Evolutionary conservation across 1,140 invertebrate species (phyloP), one percentile per base, ranked within the genome.

Genomic region (Nephotettix cincticeps): DNA sequence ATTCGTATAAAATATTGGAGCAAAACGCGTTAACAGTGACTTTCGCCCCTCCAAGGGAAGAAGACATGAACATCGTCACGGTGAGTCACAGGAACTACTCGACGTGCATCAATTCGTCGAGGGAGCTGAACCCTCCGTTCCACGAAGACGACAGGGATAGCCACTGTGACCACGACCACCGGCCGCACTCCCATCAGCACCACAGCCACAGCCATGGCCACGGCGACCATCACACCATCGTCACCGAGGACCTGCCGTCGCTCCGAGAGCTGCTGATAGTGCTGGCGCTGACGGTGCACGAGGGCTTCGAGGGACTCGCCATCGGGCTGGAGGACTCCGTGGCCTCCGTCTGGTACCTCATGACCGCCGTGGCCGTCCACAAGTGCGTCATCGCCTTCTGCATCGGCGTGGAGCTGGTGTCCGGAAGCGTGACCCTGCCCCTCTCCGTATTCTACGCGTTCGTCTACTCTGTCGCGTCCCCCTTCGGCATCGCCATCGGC

Each of bases 231-330:
- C 68, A 43, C 68, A 72, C 71, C 17, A 63, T 56, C 58, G 63
- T 27, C 19, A 36, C 27, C 43, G 56, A 69, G 27, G 47, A 63
- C 17, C 65, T 28, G 47, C 61, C 69, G 0, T 66, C 69, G 3
- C 66, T 87, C 45, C 76, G 83, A 25, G 79, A 82, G 61, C 68
- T 84, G 47, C 71, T 88, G 29, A 83, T 89, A 65, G 83, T 88
- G 9, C 77, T 87, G 63, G 89, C 89, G 1, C 81, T 90, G 9
- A 86, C 86, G 0, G 83, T 89, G 68, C 89, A 90, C 78, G 84
- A 86, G 9, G 78, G 89, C 3, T 88, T 90, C 77, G 89, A 90
- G 78, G 89, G 89, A 0, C 79, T 90, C 75, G 87, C 89, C 4
- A 83, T 90, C 43, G 89, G 89, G 3, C 79, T 90, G 13, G 86